phyloP scores from a whole-genome alignment of 2,888 invertebrate genomes.

The Acleris holmiana region DNA sequence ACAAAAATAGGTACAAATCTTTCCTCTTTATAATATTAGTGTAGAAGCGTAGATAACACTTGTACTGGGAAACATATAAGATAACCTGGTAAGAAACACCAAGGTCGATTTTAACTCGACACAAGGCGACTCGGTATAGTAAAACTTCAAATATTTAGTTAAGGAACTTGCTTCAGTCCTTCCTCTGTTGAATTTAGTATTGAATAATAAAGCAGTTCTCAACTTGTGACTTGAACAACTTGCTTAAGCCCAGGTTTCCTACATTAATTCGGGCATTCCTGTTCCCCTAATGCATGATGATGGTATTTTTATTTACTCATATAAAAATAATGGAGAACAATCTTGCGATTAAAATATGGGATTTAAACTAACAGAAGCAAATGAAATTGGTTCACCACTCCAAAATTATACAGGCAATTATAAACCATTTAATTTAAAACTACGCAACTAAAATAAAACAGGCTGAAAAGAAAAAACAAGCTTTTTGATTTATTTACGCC shows the following conservation, averaged over 20 bases:
- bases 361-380: not conserved
- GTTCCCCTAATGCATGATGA: conserved; percentile 44
- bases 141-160: conserved; percentile 81
- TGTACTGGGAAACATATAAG: not conserved
- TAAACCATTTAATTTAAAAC: conserved; percentile 25
- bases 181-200: conserved; percentile 78
- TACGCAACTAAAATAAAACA: not conserved
- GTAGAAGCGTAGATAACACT: conserved; percentile 6
- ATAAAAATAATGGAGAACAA: not conserved
- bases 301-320: conserved; percentile 21
- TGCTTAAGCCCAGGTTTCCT: conserved; percentile 71
- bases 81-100: conserved; percentile 39
- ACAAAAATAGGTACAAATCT: no score
- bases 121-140: conserved; percentile 57
- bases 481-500: not conserved
- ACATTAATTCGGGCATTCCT: conserved; percentile 60
- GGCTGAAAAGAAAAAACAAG: no score
- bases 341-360: no score
- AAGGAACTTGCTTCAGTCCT: conserved; percentile 74
- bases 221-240: conserved; percentile 78
- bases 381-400: conserved; percentile 13
- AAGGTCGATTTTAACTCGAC: conserved; percentile 54
- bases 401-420: conserved; percentile 19
- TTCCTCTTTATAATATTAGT: no score
- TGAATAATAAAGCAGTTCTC: conserved; percentile 81